Conservation (phyloP, 2,113 vertebrate species). For the Aphyosemion australe region DNA sequence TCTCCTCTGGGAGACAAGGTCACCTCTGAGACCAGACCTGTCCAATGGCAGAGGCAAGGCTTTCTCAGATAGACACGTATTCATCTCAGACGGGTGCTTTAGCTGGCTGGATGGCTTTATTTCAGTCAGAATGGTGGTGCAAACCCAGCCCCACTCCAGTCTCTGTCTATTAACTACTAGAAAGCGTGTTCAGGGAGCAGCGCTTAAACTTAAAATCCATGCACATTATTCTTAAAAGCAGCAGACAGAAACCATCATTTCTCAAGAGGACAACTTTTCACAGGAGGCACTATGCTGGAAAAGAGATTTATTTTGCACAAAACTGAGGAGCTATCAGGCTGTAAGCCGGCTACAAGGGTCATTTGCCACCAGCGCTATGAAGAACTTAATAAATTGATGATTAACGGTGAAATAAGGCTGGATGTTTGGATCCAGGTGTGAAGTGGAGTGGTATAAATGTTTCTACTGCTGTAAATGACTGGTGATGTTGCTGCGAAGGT, state of each 20-base stretch:
- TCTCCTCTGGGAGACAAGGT: conserved; percentile 39
- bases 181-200: conserved; percentile 14
- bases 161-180: conserved; percentile 25
- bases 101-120: conserved; percentile 34
- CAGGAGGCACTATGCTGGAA: neutral
- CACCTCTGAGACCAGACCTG: conserved; percentile 1
- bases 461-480: neutral
- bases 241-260: conserved; percentile 13
- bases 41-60: conserved; percentile 13
- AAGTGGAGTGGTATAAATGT: neutral
- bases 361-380: neutral
- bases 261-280: neutral
- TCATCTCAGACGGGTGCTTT: conserved; percentile 12
- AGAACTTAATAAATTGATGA: conserved; percentile 1
- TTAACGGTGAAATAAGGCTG: neutral
- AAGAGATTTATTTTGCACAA: neutral
- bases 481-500: neutral
- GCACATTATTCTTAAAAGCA: conserved; percentile 13
- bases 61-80: conserved; percentile 25
- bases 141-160: neutral
- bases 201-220: conserved; percentile 30
- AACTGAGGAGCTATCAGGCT: neutral
- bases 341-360: neutral
- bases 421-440: neutral
- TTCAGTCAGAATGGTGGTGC: conserved; percentile 10